Evolutionary conservation across 2,797 vertebrate species (phyloP), one percentile per base, ranked within the genome.

Genomic region (Halcyon smyrnensis): DNA sequence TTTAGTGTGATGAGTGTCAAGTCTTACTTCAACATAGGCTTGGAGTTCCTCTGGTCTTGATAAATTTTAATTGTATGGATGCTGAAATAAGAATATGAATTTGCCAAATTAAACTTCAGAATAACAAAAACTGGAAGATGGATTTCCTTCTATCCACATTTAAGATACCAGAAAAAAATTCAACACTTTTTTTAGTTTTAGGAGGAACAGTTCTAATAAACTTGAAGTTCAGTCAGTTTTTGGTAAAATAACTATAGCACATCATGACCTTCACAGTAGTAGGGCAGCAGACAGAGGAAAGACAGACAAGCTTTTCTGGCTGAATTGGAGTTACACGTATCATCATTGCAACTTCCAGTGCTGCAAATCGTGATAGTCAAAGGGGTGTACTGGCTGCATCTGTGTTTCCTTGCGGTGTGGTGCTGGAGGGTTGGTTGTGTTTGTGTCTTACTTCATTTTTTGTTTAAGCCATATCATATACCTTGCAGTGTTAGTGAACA

Each of bases 401-500:
- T 37, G 0, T 11, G 21, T 63, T 90, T 87, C 25, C 60, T 91
- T 84, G 59, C 50, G 24, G 6, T 78, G 71, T 80, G 43, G 12
- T 82, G 37, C 36, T 64, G 39, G 24, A 51, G 56, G 30, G 48
- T 39, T 80, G 82, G 62, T 37, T 87, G 78, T 90, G 86, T 80
- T 94, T 96, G 30, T 53, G 8, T 23, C 41, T 97, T 54, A 95
- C 4, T 91, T 93, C 48, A 95, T 97, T 86, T 93, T 97, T 83
- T 94, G 97, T 87, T 92, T 92, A 81, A 99, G 95, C 99, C 99
- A 99, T 88, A 97, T 93, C 34, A 98, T 96, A 48, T 99, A 99
- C 87, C 99, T 98, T 1, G 99, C 98, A 1, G 99, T 97, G 95
- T 99, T 99, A 57, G 98, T 99, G 96, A 99, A 99, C n/a, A 98